phyloP scores from a whole-genome alignment of 2,888 invertebrate species.

The Pollenia angustigena region DNA sequence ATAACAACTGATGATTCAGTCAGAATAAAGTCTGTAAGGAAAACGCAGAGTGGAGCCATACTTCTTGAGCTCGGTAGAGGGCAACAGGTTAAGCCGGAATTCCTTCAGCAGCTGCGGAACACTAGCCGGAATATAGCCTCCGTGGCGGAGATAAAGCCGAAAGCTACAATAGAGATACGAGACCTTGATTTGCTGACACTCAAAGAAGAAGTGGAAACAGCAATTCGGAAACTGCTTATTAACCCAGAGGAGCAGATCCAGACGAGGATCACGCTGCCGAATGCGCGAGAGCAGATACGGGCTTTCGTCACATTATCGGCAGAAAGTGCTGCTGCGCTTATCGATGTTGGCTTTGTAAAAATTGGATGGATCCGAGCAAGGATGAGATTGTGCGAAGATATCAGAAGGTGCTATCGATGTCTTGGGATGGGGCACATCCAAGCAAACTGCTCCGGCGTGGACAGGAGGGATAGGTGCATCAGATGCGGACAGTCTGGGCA shows the following conservation, averaged over 20 bases:
- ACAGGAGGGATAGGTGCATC: not conserved
- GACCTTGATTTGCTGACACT: not conserved
- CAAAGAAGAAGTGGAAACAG: not conserved
- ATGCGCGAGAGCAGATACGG: conserved; percentile 10
- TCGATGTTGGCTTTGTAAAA: not conserved
- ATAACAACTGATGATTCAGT: not conserved
- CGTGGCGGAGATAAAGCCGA: conserved; percentile 2
- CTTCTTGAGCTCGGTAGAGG: not conserved
- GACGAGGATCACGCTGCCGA: not conserved
- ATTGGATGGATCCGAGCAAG: not conserved
- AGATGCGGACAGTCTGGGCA: not conserved
- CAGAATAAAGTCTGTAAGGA: not conserved
- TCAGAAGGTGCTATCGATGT: not conserved
- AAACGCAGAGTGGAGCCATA: not conserved
- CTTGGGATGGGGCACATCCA: not conserved
- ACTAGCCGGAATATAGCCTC: not conserved
- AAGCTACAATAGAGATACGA: conserved; percentile 4
- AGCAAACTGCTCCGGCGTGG: not conserved
- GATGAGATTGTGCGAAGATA: not conserved
- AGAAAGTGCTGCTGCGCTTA: not conserved
- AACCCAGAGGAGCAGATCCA: not conserved
- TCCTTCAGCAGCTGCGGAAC: not conserved
- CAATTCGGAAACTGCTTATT: not conserved
- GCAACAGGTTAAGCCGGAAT: not conserved
- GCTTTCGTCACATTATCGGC: conserved; percentile 1